These are phyloP conservation scores for Epiperipatus broadwayi DNA, from an alignment of 2,888 invertebrate species.

Conservation along the genomic window DNA sequence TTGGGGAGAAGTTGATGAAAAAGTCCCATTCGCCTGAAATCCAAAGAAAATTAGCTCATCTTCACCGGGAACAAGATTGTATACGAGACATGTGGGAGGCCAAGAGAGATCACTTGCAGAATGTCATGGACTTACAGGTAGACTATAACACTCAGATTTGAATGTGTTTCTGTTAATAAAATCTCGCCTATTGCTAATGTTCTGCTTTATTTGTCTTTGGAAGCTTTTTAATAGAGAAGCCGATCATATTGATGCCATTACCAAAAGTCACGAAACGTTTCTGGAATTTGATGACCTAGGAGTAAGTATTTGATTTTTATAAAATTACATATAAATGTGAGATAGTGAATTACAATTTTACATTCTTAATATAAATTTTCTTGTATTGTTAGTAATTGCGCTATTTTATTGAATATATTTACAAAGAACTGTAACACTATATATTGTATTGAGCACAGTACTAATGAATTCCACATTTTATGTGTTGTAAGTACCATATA, in stretches of 20 bases:
- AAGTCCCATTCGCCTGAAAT: conserved; percentile 58
- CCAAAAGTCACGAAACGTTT: conserved; percentile 80
- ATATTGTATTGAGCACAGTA: no score
- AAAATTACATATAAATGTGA: background rate
- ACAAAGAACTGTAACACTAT: no score
- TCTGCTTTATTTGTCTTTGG: conserved; percentile 6
- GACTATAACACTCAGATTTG: conserved; percentile 1
- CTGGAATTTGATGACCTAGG: conserved; percentile 71
- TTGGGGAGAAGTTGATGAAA: conserved; percentile 39
- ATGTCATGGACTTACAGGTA: conserved; percentile 62
- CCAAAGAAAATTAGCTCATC: conserved; percentile 46
- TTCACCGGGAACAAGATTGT: conserved; percentile 48
- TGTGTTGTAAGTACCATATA: no score
- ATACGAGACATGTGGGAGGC: conserved; percentile 56
- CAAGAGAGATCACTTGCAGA: conserved; percentile 64
- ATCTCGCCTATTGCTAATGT: no score
- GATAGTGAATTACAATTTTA: background rate
- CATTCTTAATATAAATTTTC: no score
- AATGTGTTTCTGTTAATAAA: conserved; percentile 10
- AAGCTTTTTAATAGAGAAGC: conserved; percentile 77
- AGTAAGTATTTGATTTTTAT: conserved; percentile 33
- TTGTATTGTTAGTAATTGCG: no score
- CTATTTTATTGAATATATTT: no score
- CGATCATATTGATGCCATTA: conserved; percentile 86
- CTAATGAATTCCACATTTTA: no score